Evolutionary conservation across 1,140 invertebrate species (phyloP).

Genomic region (Drosophila eugracilis): DNA sequence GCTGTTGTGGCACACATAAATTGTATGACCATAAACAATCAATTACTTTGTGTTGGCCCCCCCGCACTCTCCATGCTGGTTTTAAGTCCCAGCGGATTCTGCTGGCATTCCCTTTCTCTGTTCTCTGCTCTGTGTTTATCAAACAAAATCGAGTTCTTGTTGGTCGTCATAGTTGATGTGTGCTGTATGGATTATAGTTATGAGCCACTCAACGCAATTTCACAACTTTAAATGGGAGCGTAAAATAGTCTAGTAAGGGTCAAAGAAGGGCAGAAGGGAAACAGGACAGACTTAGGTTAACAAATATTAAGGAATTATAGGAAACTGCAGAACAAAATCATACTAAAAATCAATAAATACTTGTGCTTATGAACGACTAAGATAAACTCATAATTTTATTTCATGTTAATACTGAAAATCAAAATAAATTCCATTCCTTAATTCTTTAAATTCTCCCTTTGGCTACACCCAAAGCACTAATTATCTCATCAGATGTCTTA

Average conservation of each 20-base stretch:
- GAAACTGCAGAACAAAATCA: no score
- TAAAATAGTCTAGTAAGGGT: not conserved
- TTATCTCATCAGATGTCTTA: constrained; percentile 38
- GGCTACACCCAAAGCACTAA: constrained; percentile 4
- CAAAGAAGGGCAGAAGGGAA: constrained; percentile 6
- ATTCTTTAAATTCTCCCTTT: not conserved
- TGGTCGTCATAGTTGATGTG: constrained; percentile 46
- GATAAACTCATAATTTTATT: no score
- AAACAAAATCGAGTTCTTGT: constrained; percentile 49
- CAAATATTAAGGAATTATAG: no score
- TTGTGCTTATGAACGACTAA: no score
- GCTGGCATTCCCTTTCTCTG: constrained; percentile 28
- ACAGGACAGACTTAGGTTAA: no score
- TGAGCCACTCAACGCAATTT: constrained; percentile 27
- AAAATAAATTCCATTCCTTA: no score
- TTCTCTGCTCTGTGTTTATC: no score
- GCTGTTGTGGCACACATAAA: constrained; percentile 69
- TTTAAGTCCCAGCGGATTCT: constrained; percentile 8
- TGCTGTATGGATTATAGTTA: constrained; percentile 36
- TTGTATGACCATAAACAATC: constrained; percentile 78
- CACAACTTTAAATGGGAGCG: constrained; percentile 24
- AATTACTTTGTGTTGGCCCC: constrained; percentile 71
- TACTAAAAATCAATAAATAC: no score
- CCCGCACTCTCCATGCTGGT: not conserved
- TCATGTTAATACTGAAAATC: no score